phyloP scores from a whole-genome alignment of 2,113 vertebrate species.

The Odocoileus virginianus region DNA sequence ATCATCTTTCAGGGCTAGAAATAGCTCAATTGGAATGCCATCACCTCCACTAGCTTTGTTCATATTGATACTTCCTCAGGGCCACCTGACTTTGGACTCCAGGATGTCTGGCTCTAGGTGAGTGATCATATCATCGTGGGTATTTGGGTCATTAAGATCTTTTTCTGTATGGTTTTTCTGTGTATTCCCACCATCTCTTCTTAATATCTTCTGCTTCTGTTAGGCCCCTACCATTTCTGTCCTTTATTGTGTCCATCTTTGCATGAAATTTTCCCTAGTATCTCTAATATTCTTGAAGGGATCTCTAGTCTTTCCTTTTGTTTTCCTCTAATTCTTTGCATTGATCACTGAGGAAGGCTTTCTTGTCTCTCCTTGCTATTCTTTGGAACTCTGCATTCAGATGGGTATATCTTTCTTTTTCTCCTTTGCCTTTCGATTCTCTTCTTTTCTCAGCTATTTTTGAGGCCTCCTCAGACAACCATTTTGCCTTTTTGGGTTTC shows the following conservation, averaged over 20 bases:
- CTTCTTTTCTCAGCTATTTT: not conserved
- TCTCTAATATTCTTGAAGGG: not conserved
- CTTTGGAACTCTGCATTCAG: not conserved
- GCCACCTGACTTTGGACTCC: not conserved
- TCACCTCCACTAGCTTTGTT: not conserved
- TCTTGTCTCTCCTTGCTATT: not conserved
- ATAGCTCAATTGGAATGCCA: not conserved
- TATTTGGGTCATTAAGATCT: not conserved
- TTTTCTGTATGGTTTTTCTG: not conserved
- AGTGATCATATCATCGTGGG: not conserved
- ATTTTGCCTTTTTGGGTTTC: not conserved
- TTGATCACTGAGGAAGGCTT: not conserved
- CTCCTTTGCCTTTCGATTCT: not conserved
- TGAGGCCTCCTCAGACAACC: not conserved
- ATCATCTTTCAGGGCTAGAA: not conserved
- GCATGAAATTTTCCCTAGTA: not conserved
- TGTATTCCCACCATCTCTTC: not conserved
- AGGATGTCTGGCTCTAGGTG: not conserved
- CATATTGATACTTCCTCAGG: not conserved
- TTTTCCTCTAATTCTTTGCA: not conserved
- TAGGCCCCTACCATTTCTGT: not conserved
- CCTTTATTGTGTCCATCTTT: not conserved
- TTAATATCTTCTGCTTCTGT: not conserved
- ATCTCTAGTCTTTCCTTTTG: not conserved
- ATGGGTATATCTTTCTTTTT: not conserved